Evolutionary conservation across 2,113 vertebrate species (phyloP).

Genomic region (Atlantisia rogersi): DNA sequence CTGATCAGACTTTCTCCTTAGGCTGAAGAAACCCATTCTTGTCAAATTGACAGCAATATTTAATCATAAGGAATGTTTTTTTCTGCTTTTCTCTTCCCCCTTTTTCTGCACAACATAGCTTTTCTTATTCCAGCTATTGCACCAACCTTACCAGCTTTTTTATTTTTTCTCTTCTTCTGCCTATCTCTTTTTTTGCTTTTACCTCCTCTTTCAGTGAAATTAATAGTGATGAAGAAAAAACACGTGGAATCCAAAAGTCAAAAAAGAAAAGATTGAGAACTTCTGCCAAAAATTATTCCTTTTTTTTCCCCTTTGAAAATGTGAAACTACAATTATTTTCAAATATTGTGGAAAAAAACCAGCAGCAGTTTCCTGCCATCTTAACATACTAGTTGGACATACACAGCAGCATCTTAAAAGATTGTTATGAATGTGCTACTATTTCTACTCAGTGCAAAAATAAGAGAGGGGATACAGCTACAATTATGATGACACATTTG

Average conservation of each 20-base stretch:
- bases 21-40: background rate
- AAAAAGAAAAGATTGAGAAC: background rate
- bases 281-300: background rate
- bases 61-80: background rate
- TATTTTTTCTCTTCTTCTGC: accelerated
- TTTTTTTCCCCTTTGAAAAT: background rate
- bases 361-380: background rate
- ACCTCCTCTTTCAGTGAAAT: background rate
- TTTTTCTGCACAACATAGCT: background rate
- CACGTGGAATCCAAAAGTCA: background rate
- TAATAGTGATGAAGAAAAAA: background rate
- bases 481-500: constrained; percentile 20
- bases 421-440: background rate
- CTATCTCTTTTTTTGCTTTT: background rate
- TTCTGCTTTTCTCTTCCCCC: background rate
- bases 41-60: background rate
- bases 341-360: background rate
- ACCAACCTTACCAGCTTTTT: background rate
- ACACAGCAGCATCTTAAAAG: background rate
- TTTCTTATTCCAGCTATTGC: background rate
- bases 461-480: background rate
- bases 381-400: background rate
- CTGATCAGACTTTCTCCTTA: background rate
- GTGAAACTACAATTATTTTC: background rate
- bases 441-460: constrained; percentile 20